phyloP scores from a whole-genome alignment of 2,797 vertebrate genomes.

The Sylvia borin region DNA sequence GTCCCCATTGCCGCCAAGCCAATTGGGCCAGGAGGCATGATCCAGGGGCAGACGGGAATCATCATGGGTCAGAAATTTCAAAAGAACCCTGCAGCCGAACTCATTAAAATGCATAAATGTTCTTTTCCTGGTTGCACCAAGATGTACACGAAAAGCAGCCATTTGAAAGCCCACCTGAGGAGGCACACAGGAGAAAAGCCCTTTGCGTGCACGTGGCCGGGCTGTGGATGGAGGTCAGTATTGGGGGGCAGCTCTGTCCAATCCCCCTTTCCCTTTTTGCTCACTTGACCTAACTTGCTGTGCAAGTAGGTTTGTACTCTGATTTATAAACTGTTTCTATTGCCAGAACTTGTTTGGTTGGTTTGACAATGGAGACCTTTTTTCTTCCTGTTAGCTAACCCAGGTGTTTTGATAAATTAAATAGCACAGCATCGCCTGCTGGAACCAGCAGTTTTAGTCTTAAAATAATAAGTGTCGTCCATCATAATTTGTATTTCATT shows the following conservation, averaged over 20 bases:
- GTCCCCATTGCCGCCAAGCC: slow-evolving; percentile 95
- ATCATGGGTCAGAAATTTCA: slow-evolving; percentile 91
- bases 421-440: neutral
- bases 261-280: neutral
- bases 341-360: neutral
- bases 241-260: neutral
- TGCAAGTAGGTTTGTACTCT: neutral
- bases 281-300: neutral
- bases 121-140: slow-evolving; percentile 94
- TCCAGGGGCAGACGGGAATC: slow-evolving; percentile 77
- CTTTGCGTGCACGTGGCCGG: slow-evolving; percentile 94
- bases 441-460: neutral
- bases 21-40: slow-evolving; percentile 81
- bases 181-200: slow-evolving; percentile 97
- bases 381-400: neutral
- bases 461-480: neutral
- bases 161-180: slow-evolving; percentile 95
- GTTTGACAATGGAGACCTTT: neutral
- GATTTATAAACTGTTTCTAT: neutral
- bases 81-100: slow-evolving; percentile 92
- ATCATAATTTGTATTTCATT: neutral
- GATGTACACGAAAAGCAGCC: slow-evolving; percentile 99
- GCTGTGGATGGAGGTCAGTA: slow-evolving; percentile 96
- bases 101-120: slow-evolving; percentile 99
- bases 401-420: neutral